phyloP scores from a whole-genome alignment of 2,888 invertebrate genomes.

The Cetonia aurata region DNA sequence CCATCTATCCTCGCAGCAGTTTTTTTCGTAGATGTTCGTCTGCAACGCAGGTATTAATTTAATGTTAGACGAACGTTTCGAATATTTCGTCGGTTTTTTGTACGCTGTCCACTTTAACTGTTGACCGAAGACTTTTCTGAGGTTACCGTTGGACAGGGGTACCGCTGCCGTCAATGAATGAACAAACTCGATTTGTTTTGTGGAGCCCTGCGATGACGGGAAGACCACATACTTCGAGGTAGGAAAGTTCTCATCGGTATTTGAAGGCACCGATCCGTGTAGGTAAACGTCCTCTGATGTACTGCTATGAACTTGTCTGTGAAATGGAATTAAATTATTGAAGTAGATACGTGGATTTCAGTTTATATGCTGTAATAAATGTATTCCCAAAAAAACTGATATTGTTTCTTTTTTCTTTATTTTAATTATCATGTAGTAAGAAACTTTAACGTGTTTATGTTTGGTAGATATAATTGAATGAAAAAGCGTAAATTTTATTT shows the following conservation, averaged over 20 bases:
- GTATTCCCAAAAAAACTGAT: neutral
- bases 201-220: slow-evolving; percentile 10
- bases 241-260: neutral
- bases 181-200: slow-evolving; percentile 10
- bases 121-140: slow-evolving; percentile 12
- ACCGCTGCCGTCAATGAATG: slow-evolving; percentile 21
- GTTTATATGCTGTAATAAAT: neutral
- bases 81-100: slow-evolving; percentile 44
- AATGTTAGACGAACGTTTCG: slow-evolving; percentile 35
- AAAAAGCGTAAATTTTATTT: no score
- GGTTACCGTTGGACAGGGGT: slow-evolving; percentile 17
- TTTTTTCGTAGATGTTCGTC: slow-evolving; percentile 36
- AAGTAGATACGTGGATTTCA: neutral
- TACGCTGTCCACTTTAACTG: slow-evolving; percentile 23
- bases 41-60: slow-evolving; percentile 46
- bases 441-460: neutral
- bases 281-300: neutral
- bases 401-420: neutral
- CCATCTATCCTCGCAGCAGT: slow-evolving; percentile 46
- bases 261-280: neutral
- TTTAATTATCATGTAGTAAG: neutral
- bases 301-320: slow-evolving; percentile 7
- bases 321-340: slow-evolving; percentile 2
- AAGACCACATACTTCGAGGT: slow-evolving; percentile 12
- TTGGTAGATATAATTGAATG: no score